A percentile compares a stretch with the other conserved stretches of the same genome.
Evolutionary conservation across 1,140 invertebrate genomes (phyloP).

Genomic region (Eriocheir sinensis): DNA sequence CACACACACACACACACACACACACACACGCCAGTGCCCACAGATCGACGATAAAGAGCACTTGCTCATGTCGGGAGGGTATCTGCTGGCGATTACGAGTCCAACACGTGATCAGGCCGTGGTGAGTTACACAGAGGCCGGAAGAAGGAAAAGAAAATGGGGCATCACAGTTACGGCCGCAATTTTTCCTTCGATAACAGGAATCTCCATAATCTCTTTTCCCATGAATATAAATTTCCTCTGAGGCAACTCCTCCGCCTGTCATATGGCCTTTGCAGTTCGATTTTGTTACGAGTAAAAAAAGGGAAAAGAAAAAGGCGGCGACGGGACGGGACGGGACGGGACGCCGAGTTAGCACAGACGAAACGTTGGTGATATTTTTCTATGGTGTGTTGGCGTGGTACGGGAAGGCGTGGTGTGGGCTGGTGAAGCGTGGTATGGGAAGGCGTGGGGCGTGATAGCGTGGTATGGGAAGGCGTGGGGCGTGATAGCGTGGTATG

Average conservation of each 20-base stretch:
- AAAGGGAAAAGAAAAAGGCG: not conserved
- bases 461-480: no score
- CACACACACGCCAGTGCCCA: not conserved
- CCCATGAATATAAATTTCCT: slow-evolving; percentile 25
- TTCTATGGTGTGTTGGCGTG: no score
- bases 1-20: not conserved
- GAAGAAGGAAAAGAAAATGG: not conserved
- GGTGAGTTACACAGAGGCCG: no score
- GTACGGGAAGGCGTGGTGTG: not conserved
- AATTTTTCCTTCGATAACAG: not conserved
- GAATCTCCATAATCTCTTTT: slow-evolving; percentile 17
- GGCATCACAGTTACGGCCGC: not conserved
- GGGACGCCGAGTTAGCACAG: no score
- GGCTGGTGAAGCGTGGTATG: not conserved
- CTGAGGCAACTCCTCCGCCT: not conserved
- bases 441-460: not conserved
- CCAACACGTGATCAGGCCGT: no score
- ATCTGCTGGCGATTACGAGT: no score
- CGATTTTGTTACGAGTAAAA: slow-evolving; percentile 2
- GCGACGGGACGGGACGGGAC: no score
- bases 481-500: no score
- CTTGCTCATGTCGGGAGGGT: no score
- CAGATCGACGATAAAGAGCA: no score
- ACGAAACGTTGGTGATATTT: no score
- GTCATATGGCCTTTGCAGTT: not conserved